phyloP scores from a whole-genome alignment of 2,888 invertebrate genomes.

The Pyrocoelia pectoralis region DNA sequence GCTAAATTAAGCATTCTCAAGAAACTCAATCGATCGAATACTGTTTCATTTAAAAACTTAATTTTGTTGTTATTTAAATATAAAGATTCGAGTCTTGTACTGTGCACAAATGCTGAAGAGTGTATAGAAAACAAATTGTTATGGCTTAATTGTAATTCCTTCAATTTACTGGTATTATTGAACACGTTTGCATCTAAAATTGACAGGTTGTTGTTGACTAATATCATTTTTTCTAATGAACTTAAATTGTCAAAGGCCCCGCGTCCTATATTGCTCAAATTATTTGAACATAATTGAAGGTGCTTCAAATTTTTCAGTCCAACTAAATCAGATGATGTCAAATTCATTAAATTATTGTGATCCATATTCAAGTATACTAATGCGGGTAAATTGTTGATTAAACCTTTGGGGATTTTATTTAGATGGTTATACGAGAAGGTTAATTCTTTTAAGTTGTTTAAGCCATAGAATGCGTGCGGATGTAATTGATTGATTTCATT shows the following conservation, averaged over 20 bases:
- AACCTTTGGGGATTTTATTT: not conserved
- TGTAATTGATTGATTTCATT: conserved; percentile 12
- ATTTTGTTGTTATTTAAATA: conserved; percentile 11
- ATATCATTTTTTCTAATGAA: not conserved
- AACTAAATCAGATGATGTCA: not conserved
- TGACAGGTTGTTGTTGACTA: conserved; percentile 3
- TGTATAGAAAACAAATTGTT: not conserved
- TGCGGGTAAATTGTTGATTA: not conserved
- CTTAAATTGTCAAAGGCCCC: conserved; percentile 2
- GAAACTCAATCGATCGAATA: not conserved
- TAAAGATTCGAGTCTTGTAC: not conserved
- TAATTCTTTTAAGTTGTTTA: conserved; percentile 5
- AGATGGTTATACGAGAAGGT: conserved; percentile 1
- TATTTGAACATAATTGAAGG: conserved; percentile 4
- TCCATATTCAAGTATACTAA: conserved; percentile 9
- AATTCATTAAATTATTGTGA: not conserved
- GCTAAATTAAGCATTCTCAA: conserved; percentile 6
- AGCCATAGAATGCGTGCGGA: not conserved
- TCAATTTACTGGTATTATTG: not conserved
- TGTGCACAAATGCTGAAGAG: not conserved
- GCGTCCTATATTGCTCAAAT: not conserved
- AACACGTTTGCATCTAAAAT: not conserved
- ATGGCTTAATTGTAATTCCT: not conserved
- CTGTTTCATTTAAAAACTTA: not conserved
- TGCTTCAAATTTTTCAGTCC: not conserved